Percentiles rank a stretch among this genome's conserved stretches.
These are phyloP conservation scores for Ceratina calcarata DNA, from an alignment of 1,140 invertebrate genomes.

Conservation along the genomic window DNA sequence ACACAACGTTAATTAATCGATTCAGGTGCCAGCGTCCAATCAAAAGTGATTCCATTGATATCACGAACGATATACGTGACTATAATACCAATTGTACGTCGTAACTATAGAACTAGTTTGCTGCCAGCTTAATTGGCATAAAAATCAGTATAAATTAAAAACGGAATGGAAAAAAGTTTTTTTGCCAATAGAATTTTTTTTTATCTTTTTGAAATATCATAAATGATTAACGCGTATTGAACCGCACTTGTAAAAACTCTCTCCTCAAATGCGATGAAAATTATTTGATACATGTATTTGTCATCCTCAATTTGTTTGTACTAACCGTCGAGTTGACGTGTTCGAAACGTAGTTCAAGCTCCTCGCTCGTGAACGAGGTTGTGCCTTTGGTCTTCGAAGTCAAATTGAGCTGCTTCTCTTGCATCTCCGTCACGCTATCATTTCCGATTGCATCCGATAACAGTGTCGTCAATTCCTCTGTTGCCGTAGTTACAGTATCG, in stretches of 20 bases:
- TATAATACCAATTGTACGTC: too few species aligned
- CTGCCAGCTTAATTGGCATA: too few species aligned
- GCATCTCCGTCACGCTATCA: conserved; percentile 14
- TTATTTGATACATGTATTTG: background rate
- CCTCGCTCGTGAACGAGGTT: background rate
- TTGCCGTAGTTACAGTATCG: conserved; percentile 52
- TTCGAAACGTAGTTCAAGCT: background rate
- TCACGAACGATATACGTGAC: too few species aligned
- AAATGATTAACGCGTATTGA: too few species aligned
- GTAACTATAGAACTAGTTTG: too few species aligned
- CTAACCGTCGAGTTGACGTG: conserved; percentile 34
- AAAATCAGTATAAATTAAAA: too few species aligned
- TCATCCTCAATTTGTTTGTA: conserved; percentile 3
- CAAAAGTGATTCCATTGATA: too few species aligned
- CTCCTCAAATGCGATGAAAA: background rate
- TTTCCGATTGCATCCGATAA: conserved; percentile 45
- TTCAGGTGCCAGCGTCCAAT: too few species aligned
- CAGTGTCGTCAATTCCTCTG: conserved; percentile 34
- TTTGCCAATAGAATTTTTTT: too few species aligned
- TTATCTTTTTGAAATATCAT: too few species aligned
- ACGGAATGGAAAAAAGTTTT: too few species aligned
- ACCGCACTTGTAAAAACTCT: too few species aligned
- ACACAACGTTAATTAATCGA: conserved; percentile 14
- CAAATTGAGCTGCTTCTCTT: conserved; percentile 35
- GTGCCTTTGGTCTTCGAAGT: conserved; percentile 43